Evolutionary conservation across 2,888 invertebrate genomes (phyloP).

Genomic region (Thysanoteuthis rhombus): DNA sequence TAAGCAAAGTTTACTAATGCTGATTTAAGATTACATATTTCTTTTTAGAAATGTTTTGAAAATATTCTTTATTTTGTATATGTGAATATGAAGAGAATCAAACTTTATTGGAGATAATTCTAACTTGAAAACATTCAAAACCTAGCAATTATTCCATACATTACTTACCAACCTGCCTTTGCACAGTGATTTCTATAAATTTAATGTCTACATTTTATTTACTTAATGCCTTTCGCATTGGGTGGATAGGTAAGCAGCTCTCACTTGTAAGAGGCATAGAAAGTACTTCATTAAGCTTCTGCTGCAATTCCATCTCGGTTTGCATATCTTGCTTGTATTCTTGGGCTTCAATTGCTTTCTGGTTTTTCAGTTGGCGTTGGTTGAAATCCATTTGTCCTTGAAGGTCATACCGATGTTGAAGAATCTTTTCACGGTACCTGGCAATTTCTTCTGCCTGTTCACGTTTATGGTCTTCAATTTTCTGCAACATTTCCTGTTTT

Average conservation of each 20-base stretch:
- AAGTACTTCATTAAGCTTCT: background rate
- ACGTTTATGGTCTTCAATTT: background rate
- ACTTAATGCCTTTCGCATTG: background rate
- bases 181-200: background rate
- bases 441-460: constrained; percentile 15
- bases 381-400: constrained; percentile 22
- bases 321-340: background rate
- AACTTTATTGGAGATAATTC: background rate
- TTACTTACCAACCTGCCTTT: background rate
- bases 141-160: background rate
- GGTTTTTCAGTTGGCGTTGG: background rate
- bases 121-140: background rate
- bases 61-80: background rate
- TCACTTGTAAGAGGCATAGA: background rate
- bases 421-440: background rate
- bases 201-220: background rate
- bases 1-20: background rate
- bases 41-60: background rate
- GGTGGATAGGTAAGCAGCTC: background rate
- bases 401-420: background rate
- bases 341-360: background rate
- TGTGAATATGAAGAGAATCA: background rate
- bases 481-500: background rate
- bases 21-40: background rate
- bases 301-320: background rate